These are phyloP conservation scores for Parazoanthus darwini DNA, from an alignment of 92 coral and sea anemone genomes.

Conservation along the genomic window DNA sequence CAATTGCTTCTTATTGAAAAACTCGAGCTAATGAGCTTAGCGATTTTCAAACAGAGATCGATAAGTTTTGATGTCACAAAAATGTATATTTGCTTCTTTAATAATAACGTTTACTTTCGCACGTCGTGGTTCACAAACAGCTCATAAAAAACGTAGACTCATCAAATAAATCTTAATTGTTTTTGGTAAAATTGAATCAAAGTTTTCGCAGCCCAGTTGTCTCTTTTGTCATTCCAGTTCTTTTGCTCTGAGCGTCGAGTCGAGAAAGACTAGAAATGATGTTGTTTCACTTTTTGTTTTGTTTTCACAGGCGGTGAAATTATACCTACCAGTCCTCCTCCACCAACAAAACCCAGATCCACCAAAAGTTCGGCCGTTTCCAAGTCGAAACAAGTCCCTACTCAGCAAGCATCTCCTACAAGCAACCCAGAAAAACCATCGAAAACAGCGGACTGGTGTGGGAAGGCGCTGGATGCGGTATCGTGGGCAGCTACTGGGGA, in stretches of 20 bases:
- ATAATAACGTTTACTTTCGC: no score
- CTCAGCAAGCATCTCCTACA: not conserved
- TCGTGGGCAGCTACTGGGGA: constrained; percentile 31
- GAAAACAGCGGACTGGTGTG: not conserved
- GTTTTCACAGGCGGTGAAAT: not conserved
- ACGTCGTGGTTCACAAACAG: no score
- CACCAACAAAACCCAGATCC: not conserved
- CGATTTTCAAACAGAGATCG: not conserved
- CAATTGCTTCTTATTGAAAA: not conserved
- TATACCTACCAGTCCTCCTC: not conserved
- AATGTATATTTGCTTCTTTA: not conserved
- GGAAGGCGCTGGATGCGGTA: constrained; percentile 15
- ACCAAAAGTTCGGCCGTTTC: not conserved
- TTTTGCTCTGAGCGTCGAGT: no score
- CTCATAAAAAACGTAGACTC: no score
- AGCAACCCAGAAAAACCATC: not conserved
- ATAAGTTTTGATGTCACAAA: not conserved
- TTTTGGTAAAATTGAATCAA: no score
- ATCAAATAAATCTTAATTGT: no score
- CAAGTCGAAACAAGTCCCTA: not conserved
- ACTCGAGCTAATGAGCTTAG: not conserved
- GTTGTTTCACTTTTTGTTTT: not conserved
- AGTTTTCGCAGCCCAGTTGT: no score
- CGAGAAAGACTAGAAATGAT: no score
- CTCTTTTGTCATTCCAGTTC: no score